These are phyloP conservation scores for Chymomyza amoena DNA, from an alignment of 2,888 invertebrate genomes.

Conservation along the genomic window DNA sequence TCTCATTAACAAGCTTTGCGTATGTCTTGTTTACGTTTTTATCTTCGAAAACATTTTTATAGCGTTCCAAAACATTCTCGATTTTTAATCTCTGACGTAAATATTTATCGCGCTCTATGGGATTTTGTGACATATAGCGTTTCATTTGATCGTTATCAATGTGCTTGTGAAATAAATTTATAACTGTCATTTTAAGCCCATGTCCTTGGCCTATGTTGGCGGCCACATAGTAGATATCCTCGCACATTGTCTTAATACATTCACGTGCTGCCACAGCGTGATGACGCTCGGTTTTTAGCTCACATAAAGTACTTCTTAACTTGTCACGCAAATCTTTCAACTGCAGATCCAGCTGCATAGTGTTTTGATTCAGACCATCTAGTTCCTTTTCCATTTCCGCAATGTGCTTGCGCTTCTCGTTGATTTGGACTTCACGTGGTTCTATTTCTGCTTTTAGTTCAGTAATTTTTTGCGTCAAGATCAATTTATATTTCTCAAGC, in stretches of 20 bases:
- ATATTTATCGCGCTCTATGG: conserved; percentile 87
- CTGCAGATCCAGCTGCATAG: conserved; percentile 84
- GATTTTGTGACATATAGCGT: conserved; percentile 83
- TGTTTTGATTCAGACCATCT: conserved; percentile 87
- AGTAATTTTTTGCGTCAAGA: conserved; percentile 92
- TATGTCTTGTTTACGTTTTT: conserved; percentile 59
- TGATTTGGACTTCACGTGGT: conserved; percentile 90
- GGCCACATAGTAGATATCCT: conserved; percentile 89
- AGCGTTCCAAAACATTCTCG: conserved; percentile 79
- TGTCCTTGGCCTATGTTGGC: conserved; percentile 87
- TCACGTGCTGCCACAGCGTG: conserved; percentile 82
- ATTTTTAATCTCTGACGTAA: conserved; percentile 90
- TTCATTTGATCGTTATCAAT: conserved; percentile 85
- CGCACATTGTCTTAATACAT: conserved; percentile 86
- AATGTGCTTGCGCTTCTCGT: conserved; percentile 89
- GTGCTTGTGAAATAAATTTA: conserved; percentile 80
- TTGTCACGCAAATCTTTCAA: conserved; percentile 89
- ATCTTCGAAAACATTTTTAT: conserved; percentile 58
- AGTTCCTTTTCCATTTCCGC: conserved; percentile 90
- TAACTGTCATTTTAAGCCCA: conserved; percentile 72
- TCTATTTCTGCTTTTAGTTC: conserved; percentile 92
- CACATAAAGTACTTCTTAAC: conserved; percentile 85
- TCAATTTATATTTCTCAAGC: conserved; percentile 94
- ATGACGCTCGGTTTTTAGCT: conserved; percentile 84
- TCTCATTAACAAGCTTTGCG: conserved; percentile 86